Percentiles rank a stretch among this genome's conserved stretches.
Evolutionary conservation across 1,140 invertebrate genomes (phyloP).

Genomic region (Leptopilina boulardi): DNA sequence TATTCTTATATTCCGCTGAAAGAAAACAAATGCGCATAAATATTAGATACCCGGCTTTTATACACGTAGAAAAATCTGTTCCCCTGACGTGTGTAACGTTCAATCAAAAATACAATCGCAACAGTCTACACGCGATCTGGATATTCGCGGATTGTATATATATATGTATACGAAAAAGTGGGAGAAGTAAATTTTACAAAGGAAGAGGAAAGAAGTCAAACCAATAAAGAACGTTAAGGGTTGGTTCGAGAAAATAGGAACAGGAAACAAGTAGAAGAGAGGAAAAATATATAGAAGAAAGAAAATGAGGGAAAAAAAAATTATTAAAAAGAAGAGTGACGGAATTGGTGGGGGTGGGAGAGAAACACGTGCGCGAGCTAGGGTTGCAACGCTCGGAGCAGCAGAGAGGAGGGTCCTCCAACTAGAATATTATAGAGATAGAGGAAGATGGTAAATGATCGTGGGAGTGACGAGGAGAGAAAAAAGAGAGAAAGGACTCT

Average conservation of each 20-base stretch:
- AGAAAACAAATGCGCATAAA: conserved; percentile 29
- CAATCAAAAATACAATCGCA: conserved; percentile 33
- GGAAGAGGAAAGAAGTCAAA: conserved; percentile 15
- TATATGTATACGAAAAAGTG: neutral
- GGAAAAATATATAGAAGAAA: neutral
- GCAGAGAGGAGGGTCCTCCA: neutral
- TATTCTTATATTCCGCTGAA: neutral
- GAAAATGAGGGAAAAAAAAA: conserved; percentile 1
- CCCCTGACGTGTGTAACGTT: conserved; percentile 28
- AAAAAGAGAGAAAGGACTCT: conserved; percentile 39
- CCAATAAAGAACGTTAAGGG: neutral
- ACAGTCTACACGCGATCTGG: conserved; percentile 27
- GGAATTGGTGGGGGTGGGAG: neutral
- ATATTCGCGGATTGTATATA: neutral
- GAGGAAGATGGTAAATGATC: conserved; percentile 28
- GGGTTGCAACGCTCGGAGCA: conserved; percentile 1
- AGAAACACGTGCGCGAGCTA: conserved; percentile 7
- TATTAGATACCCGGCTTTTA: conserved; percentile 14
- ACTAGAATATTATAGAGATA: conserved; percentile 18
- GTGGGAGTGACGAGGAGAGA: conserved; percentile 28
- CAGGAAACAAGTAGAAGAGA: neutral
- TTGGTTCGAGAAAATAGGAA: neutral
- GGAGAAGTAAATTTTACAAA: neutral
- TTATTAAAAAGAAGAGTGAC: neutral
- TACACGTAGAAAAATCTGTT: conserved; percentile 26